Evolutionary conservation across 2,113 vertebrate genomes (phyloP), one percentile per base, ranked within the genome.

Genomic region (Verasper variegatus): DNA sequence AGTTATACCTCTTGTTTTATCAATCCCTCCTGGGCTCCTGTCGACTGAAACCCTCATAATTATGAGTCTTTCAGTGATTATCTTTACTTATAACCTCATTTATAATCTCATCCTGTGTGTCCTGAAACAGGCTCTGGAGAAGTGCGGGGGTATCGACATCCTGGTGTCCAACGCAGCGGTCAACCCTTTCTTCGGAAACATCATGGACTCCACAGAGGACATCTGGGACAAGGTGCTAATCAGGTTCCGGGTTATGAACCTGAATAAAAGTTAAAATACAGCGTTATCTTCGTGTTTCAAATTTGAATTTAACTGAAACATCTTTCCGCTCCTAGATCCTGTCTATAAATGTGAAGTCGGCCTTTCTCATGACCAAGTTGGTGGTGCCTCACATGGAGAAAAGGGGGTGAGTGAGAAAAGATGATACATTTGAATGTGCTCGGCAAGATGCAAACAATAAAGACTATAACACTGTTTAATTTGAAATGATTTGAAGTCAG

Each of bases 161-260:
- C 90, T 98, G 77, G 94, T 98, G 54, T 94, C 94, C 74, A 97
- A 97, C 0, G 96, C 96, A 3, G 97, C 96, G 0, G 95, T 96
- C 71, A 97, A 91, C 76, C 96, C 96, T 5, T 96, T 95, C 82
- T 91, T 95, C 68, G 96, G 96, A 64, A 95, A 85, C 62, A 90
- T 95, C 1, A 64, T 98, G 81, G 96, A 97, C 18, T 93, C 81
- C 66, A 94, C 94, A 0, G 96, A 97, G 76, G 95, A 93, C 0
- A 87, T 95, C 26, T 98, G 97, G 97, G 95, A 96, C 89, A 97
- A 97, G 95, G 97, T 97, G 59, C 2, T n/a, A 18, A 52, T 7
- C 0, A 52, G 52, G 20, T 10, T 1, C 23, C 26, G 12, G 12
- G 9, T 62, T 31, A 37, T 23, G 11, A 49, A 51, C 1, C 18